Percentiles rank a stretch among this genome's conserved stretches.
phyloP scores from a whole-genome alignment of 2,888 invertebrate species.

The Drosophila demipolita region DNA sequence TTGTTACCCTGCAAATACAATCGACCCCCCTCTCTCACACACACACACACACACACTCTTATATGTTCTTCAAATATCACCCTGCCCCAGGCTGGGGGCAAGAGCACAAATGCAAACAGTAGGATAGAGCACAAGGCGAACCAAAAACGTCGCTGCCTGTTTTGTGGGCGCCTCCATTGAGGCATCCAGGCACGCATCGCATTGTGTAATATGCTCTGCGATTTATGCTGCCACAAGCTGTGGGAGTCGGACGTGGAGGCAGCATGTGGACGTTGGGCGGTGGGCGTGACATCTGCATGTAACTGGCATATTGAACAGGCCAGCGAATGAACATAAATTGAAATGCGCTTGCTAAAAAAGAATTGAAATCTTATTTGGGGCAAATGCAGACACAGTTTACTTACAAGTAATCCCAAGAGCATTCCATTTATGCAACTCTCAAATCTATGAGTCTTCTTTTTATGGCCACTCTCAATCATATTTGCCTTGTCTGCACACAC shows the following conservation, averaged over 20 bases:
- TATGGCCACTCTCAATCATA: slow-evolving; percentile 12
- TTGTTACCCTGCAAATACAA: slow-evolving; percentile 21
- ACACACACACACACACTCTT: background rate
- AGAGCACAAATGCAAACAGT: slow-evolving; percentile 53
- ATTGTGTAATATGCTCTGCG: slow-evolving; percentile 81
- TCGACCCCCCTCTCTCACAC: background rate
- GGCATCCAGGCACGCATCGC: slow-evolving; percentile 68
- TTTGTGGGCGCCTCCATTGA: slow-evolving; percentile 49
- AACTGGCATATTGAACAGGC: slow-evolving; percentile 72
- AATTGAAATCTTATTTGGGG: slow-evolving; percentile 72
- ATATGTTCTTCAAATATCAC: background rate
- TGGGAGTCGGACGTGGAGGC: background rate
- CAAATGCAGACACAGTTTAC: slow-evolving; percentile 52
- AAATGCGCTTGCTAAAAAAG: slow-evolving; percentile 55
- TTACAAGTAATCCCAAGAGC: slow-evolving; percentile 30
- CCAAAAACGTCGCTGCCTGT: slow-evolving; percentile 36
- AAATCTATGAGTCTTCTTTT: slow-evolving; percentile 3
- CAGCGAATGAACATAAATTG: slow-evolving; percentile 72
- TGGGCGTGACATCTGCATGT: slow-evolving; percentile 67
- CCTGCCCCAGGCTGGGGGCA: background rate
- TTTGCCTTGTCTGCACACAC: slow-evolving; percentile 1
- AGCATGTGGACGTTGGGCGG: slow-evolving; percentile 20
- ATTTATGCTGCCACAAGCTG: slow-evolving; percentile 69
- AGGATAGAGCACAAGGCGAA: slow-evolving; percentile 26
- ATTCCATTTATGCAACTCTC: slow-evolving; percentile 8